Percentiles rank a stretch among this genome's conserved stretches.
Conservation (phyloP, 2,888 invertebrate species). For the Biston stratarius region DNA sequence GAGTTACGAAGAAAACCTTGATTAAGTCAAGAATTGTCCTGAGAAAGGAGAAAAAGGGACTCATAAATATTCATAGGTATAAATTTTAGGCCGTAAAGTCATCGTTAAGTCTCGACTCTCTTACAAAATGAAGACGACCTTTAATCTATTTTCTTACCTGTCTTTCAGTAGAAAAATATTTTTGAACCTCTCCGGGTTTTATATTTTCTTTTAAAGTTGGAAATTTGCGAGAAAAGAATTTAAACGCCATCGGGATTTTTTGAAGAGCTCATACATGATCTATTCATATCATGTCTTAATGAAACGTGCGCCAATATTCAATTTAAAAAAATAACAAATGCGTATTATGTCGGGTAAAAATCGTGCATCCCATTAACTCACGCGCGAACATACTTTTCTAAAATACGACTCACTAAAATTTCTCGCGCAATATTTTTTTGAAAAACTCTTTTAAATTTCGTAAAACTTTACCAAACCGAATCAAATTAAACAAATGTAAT, state of each 20-base stretch:
- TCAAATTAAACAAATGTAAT: conserved; percentile 8
- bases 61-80: conserved; percentile 82
- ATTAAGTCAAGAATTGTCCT: conserved; percentile 60
- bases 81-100: conserved; percentile 78
- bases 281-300: too few species aligned
- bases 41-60: conserved; percentile 65
- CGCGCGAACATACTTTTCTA: too few species aligned
- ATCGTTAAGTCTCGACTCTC: conserved; percentile 82
- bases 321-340: too few species aligned
- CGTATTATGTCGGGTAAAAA: too few species aligned
- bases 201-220: conserved; percentile 33
- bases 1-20: conserved; percentile 38
- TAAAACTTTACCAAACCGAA: conserved; percentile 1
- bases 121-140: conserved; percentile 70
- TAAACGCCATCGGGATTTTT: too few species aligned
- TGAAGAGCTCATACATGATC: too few species aligned
- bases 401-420: too few species aligned
- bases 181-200: conserved; percentile 13
- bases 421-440: too few species aligned
- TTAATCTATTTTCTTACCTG: conserved; percentile 69
- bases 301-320: too few species aligned
- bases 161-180: conserved; percentile 29
- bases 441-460: neutral
- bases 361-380: too few species aligned
- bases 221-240: neutral